These are phyloP conservation scores for Agapornis roseicollis DNA, from an alignment of 2,113 vertebrate species.

Conservation along the genomic window DNA sequence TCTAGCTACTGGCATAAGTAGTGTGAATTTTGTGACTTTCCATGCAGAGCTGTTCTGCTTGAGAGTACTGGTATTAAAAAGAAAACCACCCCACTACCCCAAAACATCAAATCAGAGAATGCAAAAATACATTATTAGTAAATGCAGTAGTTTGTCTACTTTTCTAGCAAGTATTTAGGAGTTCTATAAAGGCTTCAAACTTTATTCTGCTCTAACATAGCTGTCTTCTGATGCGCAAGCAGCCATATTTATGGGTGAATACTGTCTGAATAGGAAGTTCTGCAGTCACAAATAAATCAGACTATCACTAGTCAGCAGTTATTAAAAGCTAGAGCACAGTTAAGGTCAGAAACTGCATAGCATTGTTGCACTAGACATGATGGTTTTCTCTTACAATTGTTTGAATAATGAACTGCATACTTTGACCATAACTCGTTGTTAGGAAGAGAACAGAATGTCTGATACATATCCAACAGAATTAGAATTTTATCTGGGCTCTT, in stretches of 20 bases:
- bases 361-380: not conserved
- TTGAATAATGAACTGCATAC: conserved; percentile 23
- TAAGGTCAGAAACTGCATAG: not conserved
- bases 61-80: not conserved
- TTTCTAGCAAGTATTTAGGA: not conserved
- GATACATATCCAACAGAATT: not conserved
- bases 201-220: not conserved
- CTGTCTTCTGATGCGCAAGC: not conserved
- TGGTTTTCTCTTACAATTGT: not conserved
- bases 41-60: not conserved
- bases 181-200: not conserved
- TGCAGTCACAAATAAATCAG: not conserved
- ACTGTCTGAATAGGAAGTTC: not conserved
- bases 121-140: not conserved
- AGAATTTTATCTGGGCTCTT: not conserved
- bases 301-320: not conserved
- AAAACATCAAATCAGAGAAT: not conserved
- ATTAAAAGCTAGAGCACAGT: not conserved
- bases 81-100: not conserved
- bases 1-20: conserved; percentile 19
- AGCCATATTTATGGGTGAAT: not conserved
- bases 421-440: not conserved
- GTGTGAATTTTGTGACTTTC: not conserved
- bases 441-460: not conserved
- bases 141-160: not conserved